Conservation (phyloP, 2,797 vertebrate genomes). For the Moxostoma hubbsi region DNA sequence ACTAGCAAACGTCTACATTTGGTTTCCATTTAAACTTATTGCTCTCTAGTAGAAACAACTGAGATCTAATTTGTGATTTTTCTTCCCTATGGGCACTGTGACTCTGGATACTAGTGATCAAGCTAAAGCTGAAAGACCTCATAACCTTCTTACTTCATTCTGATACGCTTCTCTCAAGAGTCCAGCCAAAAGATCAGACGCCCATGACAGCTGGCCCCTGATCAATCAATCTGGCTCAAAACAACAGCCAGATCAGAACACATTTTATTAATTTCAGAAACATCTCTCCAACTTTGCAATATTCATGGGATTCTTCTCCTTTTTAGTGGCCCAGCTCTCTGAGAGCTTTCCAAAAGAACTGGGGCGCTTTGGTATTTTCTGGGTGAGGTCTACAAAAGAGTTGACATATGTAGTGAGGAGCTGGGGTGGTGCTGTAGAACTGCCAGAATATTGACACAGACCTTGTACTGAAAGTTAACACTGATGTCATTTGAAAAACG, state of each 20-base stretch:
- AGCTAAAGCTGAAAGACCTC: constrained; percentile 5
- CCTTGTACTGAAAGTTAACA: constrained; percentile 40
- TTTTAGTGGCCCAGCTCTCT: neutral
- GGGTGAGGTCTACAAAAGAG: constrained; percentile 51
- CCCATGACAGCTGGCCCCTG: constrained; percentile 38
- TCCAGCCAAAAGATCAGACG: constrained; percentile 32
- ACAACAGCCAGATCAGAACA: constrained; percentile 52
- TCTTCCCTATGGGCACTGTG: neutral
- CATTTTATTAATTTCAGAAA: constrained; percentile 56
- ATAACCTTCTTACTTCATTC: constrained; percentile 15
- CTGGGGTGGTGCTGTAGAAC: constrained; percentile 29
- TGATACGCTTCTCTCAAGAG: constrained; percentile 22
- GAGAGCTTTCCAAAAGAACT: constrained; percentile 27
- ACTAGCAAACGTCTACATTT: too few relatives aligned
- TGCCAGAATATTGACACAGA: constrained; percentile 42
- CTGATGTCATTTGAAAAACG: constrained; percentile 40
- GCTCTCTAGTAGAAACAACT: too few relatives aligned
- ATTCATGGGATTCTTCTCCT: constrained; percentile 31
- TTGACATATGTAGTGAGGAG: constrained; percentile 50
- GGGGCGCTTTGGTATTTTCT: constrained; percentile 45
- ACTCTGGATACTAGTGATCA: constrained; percentile 11
- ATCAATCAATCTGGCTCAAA: constrained; percentile 42
- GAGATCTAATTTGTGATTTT: too few relatives aligned
- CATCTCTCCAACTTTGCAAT: constrained; percentile 7
- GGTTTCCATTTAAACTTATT: too few relatives aligned